Base-by-base conservation (phyloP, 2,113 vertebrate genomes). In the Pangasianodon hypophthalmus region DNA sequence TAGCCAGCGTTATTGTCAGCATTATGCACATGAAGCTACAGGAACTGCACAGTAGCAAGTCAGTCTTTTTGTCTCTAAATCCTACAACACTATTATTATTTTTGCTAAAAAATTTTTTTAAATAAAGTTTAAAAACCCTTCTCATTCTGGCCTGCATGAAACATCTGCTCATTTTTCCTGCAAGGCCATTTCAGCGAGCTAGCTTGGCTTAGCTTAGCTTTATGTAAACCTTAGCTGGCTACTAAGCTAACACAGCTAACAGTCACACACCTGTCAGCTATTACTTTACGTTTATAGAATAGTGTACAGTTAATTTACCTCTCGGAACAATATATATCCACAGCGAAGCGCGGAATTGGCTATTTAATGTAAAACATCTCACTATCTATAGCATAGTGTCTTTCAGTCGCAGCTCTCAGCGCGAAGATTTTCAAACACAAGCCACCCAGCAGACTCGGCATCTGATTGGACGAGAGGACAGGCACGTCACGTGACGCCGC, bases 381-480 rank as follows among this genome's bases (percentile, higher is more conserved):
- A 29, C 24, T 60, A 24, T 56, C 62, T 41, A n/a, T 2, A 75
- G 1, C 10, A 16, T 6, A 24, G 2, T 3, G 19, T n/a, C 64
- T 50, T 89, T 75, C 69, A 58, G 37, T 0, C 9, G 32, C 83
- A 58, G 11, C 32, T 13, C 5, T 71, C 87, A 92, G 93, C 94
- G 94, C 94, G 93, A 95, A 94, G 91, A 95, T 94, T 95, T 96
- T 96, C 90, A 96, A 96, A 96, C 92, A 92, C 91, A 89, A 93
- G 90, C 91, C 60, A 41, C 44, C 87, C 88, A 93, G 92, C 92
- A 88, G 91, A 86, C 56, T 14, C 92, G 75, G 85, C 84, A 50
- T 84, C 89, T 24, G 93, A 96, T 95, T 95, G 95, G 94, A 84
- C 9, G 91, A 5, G 46, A 79, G 29, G 16, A 7, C 18, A 8